phyloP scores from a whole-genome alignment of 2,113 vertebrate species.

The Xenus cinereus region DNA sequence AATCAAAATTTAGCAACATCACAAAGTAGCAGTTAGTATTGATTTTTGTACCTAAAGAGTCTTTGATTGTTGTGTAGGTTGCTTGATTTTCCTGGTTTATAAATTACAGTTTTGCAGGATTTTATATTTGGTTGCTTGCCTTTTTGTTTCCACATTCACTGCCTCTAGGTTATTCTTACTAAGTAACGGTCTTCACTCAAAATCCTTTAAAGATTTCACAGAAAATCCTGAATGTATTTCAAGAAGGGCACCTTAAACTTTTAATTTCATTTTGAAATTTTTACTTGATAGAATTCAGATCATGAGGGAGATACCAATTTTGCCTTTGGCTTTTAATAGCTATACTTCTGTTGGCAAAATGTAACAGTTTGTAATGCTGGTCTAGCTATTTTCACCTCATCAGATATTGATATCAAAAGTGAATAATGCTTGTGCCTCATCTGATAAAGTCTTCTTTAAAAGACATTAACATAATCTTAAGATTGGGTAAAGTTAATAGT shows the following conservation, averaged over 20 bases:
- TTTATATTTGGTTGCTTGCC: not conserved
- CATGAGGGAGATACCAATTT: not conserved
- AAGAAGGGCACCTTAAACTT: not conserved
- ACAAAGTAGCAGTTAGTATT: not conserved
- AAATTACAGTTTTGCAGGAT: not conserved
- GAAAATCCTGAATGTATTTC: not conserved
- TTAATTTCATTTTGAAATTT: not conserved
- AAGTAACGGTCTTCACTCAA: not conserved
- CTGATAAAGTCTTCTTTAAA: not conserved
- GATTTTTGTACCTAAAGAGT: not conserved
- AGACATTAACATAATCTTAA: not conserved
- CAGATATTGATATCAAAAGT: not conserved
- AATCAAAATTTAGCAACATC: not conserved
- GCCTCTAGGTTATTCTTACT: not conserved
- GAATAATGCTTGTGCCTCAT: not conserved
- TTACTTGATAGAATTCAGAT: not conserved
- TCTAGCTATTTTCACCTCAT: not conserved
- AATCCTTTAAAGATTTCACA: not conserved
- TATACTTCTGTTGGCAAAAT: not conserved
- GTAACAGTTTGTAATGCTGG: not conserved
- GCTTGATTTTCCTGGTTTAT: not conserved
- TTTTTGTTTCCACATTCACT: not conserved
- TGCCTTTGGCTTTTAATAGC: not conserved
- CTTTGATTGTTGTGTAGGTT: not conserved
- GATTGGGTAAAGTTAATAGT: not conserved